Percentiles rank a stretch among this genome's conserved stretches.
Evolutionary conservation across 2,888 invertebrate species (phyloP).

Genomic region (Dugesia japonica): DNA sequence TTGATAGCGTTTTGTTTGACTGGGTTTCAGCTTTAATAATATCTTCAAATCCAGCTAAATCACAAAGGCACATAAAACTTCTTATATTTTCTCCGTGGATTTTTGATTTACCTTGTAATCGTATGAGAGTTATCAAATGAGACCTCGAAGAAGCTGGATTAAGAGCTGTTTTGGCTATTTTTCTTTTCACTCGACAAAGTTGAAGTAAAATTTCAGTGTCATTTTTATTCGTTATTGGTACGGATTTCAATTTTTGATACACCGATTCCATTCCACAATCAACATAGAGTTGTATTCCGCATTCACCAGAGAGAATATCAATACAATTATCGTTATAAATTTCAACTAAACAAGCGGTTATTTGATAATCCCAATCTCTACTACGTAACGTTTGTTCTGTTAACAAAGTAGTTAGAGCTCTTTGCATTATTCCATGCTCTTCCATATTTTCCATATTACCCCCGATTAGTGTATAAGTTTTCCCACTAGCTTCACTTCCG

Average conservation of each 20-base stretch:
- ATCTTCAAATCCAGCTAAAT: constrained; percentile 31
- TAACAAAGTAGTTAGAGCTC: constrained; percentile 6
- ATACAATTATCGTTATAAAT: constrained; percentile 31
- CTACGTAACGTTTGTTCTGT: neutral
- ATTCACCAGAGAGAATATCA: constrained; percentile 22
- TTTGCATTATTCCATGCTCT: constrained; percentile 20
- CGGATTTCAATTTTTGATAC: neutral
- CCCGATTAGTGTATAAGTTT: constrained; percentile 32
- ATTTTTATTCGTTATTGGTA: constrained; percentile 24
- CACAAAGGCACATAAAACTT: constrained; percentile 23
- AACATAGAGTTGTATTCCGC: constrained; percentile 24
- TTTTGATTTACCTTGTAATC: constrained; percentile 6
- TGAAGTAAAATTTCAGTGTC: constrained; percentile 20
- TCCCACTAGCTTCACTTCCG: constrained; percentile 33
- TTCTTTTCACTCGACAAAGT: constrained; percentile 1
- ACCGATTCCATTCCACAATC: constrained; percentile 30
- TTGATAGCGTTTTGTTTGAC: neutral
- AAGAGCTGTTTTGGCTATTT: constrained; percentile 30
- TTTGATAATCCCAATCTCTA: constrained; percentile 22
- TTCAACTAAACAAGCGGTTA: constrained; percentile 21
- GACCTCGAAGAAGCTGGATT: constrained; percentile 31
- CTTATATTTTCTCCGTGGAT: constrained; percentile 30
- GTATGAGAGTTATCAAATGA: constrained; percentile 14
- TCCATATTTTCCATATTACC: neutral
- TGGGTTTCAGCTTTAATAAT: constrained; percentile 31